A percentile compares a stretch with the other conserved stretches of the same genome.
Conservation (phyloP, 2,888 invertebrate species). For the Pristionchus arcanus region DNA sequence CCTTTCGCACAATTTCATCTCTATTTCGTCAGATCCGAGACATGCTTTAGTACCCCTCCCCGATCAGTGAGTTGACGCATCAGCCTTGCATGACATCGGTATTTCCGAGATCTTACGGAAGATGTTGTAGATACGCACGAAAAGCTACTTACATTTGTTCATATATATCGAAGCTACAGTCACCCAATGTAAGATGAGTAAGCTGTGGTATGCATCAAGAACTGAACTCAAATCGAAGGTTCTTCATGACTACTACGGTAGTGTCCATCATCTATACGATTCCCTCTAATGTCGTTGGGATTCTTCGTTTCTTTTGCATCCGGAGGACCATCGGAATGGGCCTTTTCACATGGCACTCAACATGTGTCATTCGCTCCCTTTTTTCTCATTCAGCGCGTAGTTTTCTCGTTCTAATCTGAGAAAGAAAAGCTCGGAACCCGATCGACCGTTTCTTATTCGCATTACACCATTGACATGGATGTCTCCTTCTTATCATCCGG, state of each 20-base stretch:
- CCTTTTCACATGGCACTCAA: conserved; percentile 50
- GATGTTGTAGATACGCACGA: no score
- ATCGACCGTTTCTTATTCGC: background rate
- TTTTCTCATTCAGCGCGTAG: conserved; percentile 38
- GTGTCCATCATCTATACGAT: background rate
- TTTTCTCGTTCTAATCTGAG: conserved; percentile 11
- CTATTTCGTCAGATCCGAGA: background rate
- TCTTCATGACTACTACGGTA: background rate
- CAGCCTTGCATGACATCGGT: no score
- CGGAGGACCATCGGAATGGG: conserved; percentile 17
- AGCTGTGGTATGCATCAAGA: no score
- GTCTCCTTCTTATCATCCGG: background rate
- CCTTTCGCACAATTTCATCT: background rate
- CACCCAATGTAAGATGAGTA: no score
- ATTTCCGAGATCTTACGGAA: no score
- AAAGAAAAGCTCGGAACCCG: background rate
- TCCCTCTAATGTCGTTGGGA: background rate
- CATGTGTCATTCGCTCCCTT: conserved; percentile 36
- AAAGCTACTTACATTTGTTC: no score
- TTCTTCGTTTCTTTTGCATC: background rate
- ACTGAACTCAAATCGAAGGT: no score
- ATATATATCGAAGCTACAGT: no score
- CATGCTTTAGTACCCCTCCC: background rate
- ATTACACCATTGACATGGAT: background rate
- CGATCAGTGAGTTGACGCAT: no score